Evolutionary conservation across 2,888 invertebrate species (phyloP), one percentile per base, ranked within the genome.

Genomic region (Synanthedon vespiformis): DNA sequence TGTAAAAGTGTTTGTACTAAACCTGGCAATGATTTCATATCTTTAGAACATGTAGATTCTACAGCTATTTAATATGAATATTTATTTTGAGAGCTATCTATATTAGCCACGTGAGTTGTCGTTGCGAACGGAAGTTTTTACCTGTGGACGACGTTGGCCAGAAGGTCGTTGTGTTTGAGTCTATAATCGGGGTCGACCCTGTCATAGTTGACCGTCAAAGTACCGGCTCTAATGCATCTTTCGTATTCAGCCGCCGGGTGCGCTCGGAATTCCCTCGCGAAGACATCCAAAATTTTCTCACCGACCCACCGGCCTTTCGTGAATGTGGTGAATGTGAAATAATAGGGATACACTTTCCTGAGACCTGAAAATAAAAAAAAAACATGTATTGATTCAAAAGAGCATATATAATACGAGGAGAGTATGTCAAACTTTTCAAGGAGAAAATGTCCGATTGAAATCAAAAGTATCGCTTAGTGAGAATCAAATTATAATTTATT

Each of bases 241-340:
- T 95, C 95, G 82, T 96, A 96, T 78, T 96, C 95, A 60, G 96
- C 95, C 1, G 95, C 95, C 0, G 96, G 95, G 80, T 96, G 96
- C n/a, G 96, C 95, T 47, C 96, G 89, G 79, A 98, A 98, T 84
- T 98, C 98, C 54, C 94, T 89, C 8, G 94, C 93, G 81, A 97
- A 97, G 18, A 98, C 95, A 70, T 98, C 97, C 60, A 96, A 88
- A 62, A 98, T 94, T 74, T 93, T 93, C 79, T 95, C 95, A 3
- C 97, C 97, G 3, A 97, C 95, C 98, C 98, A 98, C 66, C 98
- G 90, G 8, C 97, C 96, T 87, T 98, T 98, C 57, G 96, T 96
- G 87, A 96, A 97, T 44, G 97, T 96, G 57, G 96, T 95, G 86
- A 97, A 98, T 56, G 96, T 96, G 88, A 96, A 98, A 85, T 96